Percentiles rank a stretch among this genome's conserved stretches.
Evolutionary conservation across 2,797 vertebrate species (phyloP).

Genomic region (Amazona ochrocephala): DNA sequence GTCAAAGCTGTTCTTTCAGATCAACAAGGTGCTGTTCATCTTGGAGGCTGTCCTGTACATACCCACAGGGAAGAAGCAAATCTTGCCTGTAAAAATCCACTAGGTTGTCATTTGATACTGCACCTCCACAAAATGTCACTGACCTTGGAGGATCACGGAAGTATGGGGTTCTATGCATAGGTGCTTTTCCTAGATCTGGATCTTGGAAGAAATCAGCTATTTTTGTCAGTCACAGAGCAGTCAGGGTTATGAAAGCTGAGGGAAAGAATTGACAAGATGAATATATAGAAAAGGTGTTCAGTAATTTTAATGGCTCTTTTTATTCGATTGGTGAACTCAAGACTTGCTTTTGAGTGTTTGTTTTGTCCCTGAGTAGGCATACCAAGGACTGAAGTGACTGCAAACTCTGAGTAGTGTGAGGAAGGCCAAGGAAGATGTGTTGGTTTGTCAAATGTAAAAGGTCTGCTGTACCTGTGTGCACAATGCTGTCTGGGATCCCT

Average conservation of each 20-base stretch:
- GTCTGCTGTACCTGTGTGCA: not conserved
- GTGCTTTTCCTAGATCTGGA: not conserved
- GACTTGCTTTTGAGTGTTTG: not conserved
- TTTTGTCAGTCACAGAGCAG: not conserved
- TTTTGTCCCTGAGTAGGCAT: not conserved
- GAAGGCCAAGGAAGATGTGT: not conserved
- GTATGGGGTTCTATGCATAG: not conserved
- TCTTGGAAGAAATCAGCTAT: not conserved
- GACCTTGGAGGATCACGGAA: not conserved
- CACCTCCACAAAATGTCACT: not conserved
- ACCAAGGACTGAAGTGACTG: not conserved
- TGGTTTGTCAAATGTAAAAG: not conserved
- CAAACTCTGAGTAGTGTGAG: not conserved
- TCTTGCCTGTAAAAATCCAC: not conserved
- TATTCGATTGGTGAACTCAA: not conserved
- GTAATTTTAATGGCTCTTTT: not conserved
- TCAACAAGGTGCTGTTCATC: not conserved
- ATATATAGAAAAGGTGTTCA: fast-evolving
- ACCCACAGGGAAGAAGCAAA: not conserved
- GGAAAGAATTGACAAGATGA: not conserved
- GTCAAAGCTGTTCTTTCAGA: not conserved
- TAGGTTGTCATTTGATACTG: not conserved
- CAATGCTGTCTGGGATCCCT: not conserved
- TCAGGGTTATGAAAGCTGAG: fast-evolving
- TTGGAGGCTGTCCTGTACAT: not conserved